Base-by-base conservation (phyloP, 2,113 vertebrate species). In the Melanerpes formicivorus region DNA sequence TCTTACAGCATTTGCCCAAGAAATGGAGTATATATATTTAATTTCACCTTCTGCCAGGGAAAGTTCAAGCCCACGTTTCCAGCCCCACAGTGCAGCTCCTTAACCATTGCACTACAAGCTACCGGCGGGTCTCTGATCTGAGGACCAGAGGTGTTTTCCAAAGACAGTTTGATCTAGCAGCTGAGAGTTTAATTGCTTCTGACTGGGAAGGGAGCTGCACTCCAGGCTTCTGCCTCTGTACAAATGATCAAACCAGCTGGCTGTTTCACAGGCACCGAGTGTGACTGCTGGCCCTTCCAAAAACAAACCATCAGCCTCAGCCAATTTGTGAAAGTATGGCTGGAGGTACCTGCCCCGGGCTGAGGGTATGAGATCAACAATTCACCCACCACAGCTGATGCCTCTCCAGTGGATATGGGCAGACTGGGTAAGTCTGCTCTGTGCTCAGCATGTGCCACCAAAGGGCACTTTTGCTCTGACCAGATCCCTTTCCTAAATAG, bases 21-120 rank as follows among this genome's bases (percentile, higher is more conserved):
- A 93, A 87, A 94, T 90, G 23, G 77, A 88, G 92, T 88, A 79
- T 59, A 73, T 87, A 81, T 76, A 86, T 93, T 94, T 88, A 82
- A 90, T 90, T 90, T 93, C 88, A 88, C 88, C 84, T 93, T 81
- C 88, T 88, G 70, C 59, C 95, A 92, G 59, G 29, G 73, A 80
- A 70, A 83, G 80, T 81, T 87, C 77, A 87, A 83, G 34, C 29
- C 82, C 81, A 62, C 66, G 16, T 90, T 93, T 70, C 52, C 62
- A 93, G n/a, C 50, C 19, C 8, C 17, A 26, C 32, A 32, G 30
- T 19, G 14, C 8, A 83, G 37, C 4, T 78, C 79, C 52, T 90
- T 77, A 44, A 56, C 58, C 58, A 78, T 56, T 40, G 30, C 54
- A 42, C 30, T 65, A 42, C 60, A 40, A 74, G 18, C 52, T 71